phyloP scores from a whole-genome alignment of 2,888 invertebrate species.

The Fissipunctia ypsillon region DNA sequence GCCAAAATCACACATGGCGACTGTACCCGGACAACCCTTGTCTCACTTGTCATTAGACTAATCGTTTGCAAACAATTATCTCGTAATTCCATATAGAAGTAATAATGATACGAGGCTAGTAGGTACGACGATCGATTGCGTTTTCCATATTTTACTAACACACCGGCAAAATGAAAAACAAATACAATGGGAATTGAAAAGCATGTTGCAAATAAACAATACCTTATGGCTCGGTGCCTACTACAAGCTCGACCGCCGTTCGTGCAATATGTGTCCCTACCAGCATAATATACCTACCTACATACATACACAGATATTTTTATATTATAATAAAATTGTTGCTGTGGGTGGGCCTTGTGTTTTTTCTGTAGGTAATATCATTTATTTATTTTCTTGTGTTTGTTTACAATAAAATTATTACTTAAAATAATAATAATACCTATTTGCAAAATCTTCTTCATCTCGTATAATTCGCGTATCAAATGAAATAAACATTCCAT shows the following conservation, averaged over 20 bases:
- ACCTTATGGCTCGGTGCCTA: conserved; percentile 36
- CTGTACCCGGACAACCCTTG: conserved; percentile 57
- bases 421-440: too few relatives aligned
- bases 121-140: conserved; percentile 46
- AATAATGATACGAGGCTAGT: conserved; percentile 19
- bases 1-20: conserved; percentile 63
- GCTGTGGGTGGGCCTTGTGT: too few relatives aligned
- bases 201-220: conserved; percentile 67
- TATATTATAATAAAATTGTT: too few relatives aligned
- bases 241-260: conserved; percentile 37
- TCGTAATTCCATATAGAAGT: conserved; percentile 22
- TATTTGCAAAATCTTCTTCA: not conserved
- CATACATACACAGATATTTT: not conserved
- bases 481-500: conserved; percentile 11
- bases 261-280: conserved; percentile 25
- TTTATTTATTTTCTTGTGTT: not conserved
- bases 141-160: conserved; percentile 67
- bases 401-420: conserved; percentile 5
- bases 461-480: conserved; percentile 1
- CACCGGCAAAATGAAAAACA: conserved; percentile 66
- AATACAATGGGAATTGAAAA: conserved; percentile 66
- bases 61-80: conserved; percentile 62
- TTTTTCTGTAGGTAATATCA: not conserved
- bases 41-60: conserved; percentile 71
- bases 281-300: not conserved